These are phyloP conservation scores for Nanorana parkeri DNA, from an alignment of 2,113 vertebrate genomes.

Conservation along the genomic window DNA sequence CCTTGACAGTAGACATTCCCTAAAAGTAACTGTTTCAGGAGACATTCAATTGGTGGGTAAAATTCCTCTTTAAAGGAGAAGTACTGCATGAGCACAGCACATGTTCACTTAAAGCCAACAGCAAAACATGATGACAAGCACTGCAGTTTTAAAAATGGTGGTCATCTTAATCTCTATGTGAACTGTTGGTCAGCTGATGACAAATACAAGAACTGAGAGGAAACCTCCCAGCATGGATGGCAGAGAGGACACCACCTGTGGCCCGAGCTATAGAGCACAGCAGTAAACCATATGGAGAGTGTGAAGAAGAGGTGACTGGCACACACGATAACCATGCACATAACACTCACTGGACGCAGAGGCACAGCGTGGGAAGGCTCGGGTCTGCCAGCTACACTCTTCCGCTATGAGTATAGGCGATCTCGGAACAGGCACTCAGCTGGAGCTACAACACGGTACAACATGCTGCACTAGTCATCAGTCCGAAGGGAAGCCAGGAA, in stretches of 20 bases:
- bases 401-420: not conserved
- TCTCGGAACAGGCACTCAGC: slow-evolving; percentile 28
- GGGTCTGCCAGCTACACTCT: not conserved
- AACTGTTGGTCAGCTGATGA: no score
- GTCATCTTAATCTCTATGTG: no score
- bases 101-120: no score
- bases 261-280: not conserved
- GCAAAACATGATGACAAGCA: no score
- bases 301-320: not conserved
- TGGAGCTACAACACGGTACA: slow-evolving; percentile 51
- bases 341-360: slow-evolving; percentile 1
- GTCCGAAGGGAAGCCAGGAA: slow-evolving; percentile 23
- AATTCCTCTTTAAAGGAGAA: no score
- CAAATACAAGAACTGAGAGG: no score
- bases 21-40: no score
- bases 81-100: no score
- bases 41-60: no score
- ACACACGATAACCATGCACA: no score
- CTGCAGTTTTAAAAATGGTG: no score
- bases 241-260: not conserved
- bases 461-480: slow-evolving; percentile 60
- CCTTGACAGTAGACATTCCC: no score
- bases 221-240: not conserved
- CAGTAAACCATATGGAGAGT: not conserved
- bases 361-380: not conserved